Evolutionary conservation across 2,888 invertebrate genomes (phyloP).

Genomic region (Serripes groenlandicus): DNA sequence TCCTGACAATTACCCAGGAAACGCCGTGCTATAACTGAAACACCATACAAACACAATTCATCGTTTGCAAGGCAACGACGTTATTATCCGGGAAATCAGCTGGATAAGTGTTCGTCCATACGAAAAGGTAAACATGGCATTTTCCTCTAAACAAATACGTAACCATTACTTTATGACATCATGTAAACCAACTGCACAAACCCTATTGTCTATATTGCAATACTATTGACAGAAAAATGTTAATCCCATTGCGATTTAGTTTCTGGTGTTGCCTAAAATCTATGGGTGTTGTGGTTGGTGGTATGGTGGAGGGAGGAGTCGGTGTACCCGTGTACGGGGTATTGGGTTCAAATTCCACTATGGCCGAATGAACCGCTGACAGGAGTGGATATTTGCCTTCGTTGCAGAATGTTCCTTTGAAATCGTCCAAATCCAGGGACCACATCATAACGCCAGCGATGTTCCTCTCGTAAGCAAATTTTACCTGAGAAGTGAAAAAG

Average conservation of each 20-base stretch:
- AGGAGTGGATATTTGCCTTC: constrained; percentile 77
- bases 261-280: constrained; percentile 55
- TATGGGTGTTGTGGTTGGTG: constrained; percentile 50
- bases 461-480: constrained; percentile 91
- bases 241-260: constrained; percentile 57
- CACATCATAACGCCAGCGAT: constrained; percentile 87
- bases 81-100: too few species aligned
- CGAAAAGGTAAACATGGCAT: too few species aligned
- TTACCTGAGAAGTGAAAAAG: constrained; percentile 87
- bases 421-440: constrained; percentile 82
- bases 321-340: neutral
- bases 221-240: too few species aligned
- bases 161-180: too few species aligned
- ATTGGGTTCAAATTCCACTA: constrained; percentile 29
- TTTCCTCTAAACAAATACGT: too few species aligned
- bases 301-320: constrained; percentile 27
- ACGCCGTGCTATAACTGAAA: too few species aligned
- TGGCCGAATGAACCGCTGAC: constrained; percentile 65
- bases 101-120: too few species aligned
- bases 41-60: too few species aligned
- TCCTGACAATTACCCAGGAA: too few species aligned
- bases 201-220: too few species aligned
- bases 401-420: constrained; percentile 77
- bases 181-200: too few species aligned
- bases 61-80: too few species aligned